phyloP scores from a whole-genome alignment of 2,888 invertebrate species.

The Euclidia mi region DNA sequence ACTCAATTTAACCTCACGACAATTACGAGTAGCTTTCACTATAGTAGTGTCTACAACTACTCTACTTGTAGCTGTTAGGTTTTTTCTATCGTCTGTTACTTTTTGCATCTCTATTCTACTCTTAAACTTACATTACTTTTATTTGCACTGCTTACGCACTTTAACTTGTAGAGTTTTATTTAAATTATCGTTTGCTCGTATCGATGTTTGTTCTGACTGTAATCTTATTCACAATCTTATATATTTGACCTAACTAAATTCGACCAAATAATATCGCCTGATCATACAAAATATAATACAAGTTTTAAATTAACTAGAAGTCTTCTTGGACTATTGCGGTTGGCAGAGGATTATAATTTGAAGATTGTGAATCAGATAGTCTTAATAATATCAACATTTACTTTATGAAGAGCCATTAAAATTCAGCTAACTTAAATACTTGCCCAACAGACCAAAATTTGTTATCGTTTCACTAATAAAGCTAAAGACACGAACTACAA shows the following conservation, averaged over 20 bases:
- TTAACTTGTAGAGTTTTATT: slow-evolving; percentile 59
- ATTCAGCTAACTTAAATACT: slow-evolving; percentile 38
- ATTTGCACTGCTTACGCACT: slow-evolving; percentile 85
- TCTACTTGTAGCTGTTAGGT: slow-evolving; percentile 53
- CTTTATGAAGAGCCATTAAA: slow-evolving; percentile 28
- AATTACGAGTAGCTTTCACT: slow-evolving; percentile 57
- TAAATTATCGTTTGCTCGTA: slow-evolving; percentile 65
- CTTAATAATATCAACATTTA: slow-evolving; percentile 32
- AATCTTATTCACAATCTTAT: slow-evolving; percentile 39
- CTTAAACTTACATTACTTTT: slow-evolving; percentile 57
- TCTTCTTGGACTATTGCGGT: neutral
- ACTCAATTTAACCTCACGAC: slow-evolving; percentile 40
- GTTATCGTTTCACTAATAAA: slow-evolving; percentile 46
- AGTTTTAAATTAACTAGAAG: no score
- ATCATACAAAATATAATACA: no score
- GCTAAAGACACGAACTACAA: slow-evolving; percentile 28
- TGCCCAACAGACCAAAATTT: slow-evolving; percentile 45
- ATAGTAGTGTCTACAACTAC: slow-evolving; percentile 50
- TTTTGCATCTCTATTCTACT: slow-evolving; percentile 53
- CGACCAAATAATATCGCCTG: no score
- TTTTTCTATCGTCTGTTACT: slow-evolving; percentile 50
- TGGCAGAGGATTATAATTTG: slow-evolving; percentile 17
- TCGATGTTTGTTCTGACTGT: slow-evolving; percentile 44
- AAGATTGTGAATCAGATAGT: slow-evolving; percentile 36
- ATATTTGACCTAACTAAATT: no score